Base-by-base conservation (phyloP, 2,113 vertebrate species). In the Cyanistes caeruleus region DNA sequence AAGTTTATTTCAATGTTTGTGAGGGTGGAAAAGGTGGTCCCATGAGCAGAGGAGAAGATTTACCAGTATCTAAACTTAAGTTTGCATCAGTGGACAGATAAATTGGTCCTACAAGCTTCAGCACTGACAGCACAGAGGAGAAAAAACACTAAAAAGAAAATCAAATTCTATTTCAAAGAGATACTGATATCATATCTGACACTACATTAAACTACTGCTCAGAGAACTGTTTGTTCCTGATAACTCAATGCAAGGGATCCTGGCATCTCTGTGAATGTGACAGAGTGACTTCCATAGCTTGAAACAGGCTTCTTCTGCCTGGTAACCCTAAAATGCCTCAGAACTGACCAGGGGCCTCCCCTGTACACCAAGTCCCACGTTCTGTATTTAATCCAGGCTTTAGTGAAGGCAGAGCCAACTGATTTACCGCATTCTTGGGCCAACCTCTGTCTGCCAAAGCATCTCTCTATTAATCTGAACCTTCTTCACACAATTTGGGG, bases 281-380 rank as follows among this genome's bases (percentile, higher is more conserved):
- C 56, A 53, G 52, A 35, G 59, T 51, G 60, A 35, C 9, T 49
- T 11, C 19, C 43, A 6, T 2, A 51, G 27, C 13, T 30, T 52
- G 59, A 31, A 70, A 30, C 15, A 44, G 15, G 10, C 1, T 39
- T 7, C 18, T 65, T 67, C 48, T 63, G 48, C 3, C 41, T 76
- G 62, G 4, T 28, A 70, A 51, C 4, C 3, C 33, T 37, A 37
- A 23, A 10, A 8, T 6, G 7, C 13, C n/a, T 82, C 70, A 53
- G 30, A 17, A 18, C 28, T 25, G 67, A 64, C 5, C 76, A 67
- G 44, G 1, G 55, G 39, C 39, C 51, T 69, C 15, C 24, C 33
- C 22, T 3, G 0, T 2, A 6, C 3, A 1, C 31, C 35, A 56
- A 17, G 3, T 63, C 44, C 25, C 18, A 13, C 0, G 0, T 39